Conservation (phyloP, 1,140 invertebrate genomes). For the Hestina assimilis region DNA sequence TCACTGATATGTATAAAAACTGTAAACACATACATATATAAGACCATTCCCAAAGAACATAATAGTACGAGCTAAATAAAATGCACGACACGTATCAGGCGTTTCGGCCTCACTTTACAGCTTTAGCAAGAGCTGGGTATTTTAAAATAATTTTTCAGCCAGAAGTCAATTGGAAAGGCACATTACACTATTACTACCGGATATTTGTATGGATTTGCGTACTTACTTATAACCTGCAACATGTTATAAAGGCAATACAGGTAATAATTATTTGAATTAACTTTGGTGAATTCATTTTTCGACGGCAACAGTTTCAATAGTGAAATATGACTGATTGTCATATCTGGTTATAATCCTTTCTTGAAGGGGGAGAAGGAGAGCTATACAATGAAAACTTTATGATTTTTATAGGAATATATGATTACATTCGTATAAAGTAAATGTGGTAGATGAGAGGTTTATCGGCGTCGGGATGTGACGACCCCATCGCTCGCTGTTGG, state of each 20-base stretch:
- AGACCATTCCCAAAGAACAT: no score
- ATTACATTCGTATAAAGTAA: no score
- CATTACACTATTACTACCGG: slow-evolving; percentile 42
- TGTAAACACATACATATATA: background rate
- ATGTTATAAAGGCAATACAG: slow-evolving; percentile 46
- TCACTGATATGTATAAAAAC: background rate
- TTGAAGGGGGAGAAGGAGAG: no score
- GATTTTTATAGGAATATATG: no score
- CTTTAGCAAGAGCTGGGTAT: slow-evolving; percentile 49
- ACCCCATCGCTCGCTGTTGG: no score
- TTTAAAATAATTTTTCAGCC: slow-evolving; percentile 40
- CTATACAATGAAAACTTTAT: no score
- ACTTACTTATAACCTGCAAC: slow-evolving; percentile 50
- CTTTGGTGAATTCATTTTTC: background rate
- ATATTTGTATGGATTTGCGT: slow-evolving; percentile 39
- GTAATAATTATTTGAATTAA: slow-evolving; percentile 8
- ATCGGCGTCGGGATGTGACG: no score
- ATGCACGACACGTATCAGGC: slow-evolving; percentile 39
- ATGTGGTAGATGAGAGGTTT: no score
- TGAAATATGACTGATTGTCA: no score
- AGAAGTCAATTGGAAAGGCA: slow-evolving; percentile 17
- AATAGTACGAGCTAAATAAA: background rate
- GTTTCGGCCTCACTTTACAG: slow-evolving; percentile 48
- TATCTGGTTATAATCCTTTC: no score
- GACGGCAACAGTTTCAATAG: no score